Percentiles rank a stretch among this genome's conserved stretches.
These are phyloP conservation scores for Orchestes rusci DNA, from an alignment of 2,888 invertebrate species.

Conservation along the genomic window DNA sequence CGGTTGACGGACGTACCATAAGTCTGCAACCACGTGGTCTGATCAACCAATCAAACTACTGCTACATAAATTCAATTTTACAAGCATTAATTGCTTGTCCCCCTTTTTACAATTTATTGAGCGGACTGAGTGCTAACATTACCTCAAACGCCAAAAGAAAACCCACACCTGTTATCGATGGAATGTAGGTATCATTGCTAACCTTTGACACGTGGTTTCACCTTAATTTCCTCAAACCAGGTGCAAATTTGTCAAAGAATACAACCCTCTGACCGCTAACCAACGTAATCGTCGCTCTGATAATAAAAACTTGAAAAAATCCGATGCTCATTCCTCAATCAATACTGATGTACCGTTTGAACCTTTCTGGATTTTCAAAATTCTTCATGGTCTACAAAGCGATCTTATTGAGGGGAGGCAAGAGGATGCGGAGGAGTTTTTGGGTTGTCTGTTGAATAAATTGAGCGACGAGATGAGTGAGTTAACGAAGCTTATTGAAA, in stretches of 20 bases:
- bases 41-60: conserved; percentile 90
- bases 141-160: conserved; percentile 45
- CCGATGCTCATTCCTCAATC: conserved; percentile 46
- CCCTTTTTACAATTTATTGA: conserved; percentile 87
- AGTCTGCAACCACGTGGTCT: conserved; percentile 84
- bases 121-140: conserved; percentile 64
- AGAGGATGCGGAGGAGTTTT: conserved; percentile 96
- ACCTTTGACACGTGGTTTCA: not conserved
- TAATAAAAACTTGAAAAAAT: conserved; percentile 41
- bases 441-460: conserved; percentile 86
- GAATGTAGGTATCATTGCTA: conserved; percentile 63
- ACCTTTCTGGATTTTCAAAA: conserved; percentile 78
- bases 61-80: conserved; percentile 92
- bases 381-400: conserved; percentile 70
- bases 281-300: conserved; percentile 47
- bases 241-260: conserved; percentile 73
- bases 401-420: conserved; percentile 81
- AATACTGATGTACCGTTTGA: conserved; percentile 78
- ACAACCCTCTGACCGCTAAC: conserved; percentile 58
- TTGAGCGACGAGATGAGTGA: conserved; percentile 96
- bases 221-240: conserved; percentile 40
- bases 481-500: conserved; percentile 43
- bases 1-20: conserved; percentile 70
- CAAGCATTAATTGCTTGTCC: conserved; percentile 93
- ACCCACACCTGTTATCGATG: conserved; percentile 80